Percentiles rank a stretch among this genome's conserved stretches.
These are phyloP conservation scores for Parascotia fuliginaria DNA, from an alignment of 2,888 invertebrate species.

Conservation along the genomic window DNA sequence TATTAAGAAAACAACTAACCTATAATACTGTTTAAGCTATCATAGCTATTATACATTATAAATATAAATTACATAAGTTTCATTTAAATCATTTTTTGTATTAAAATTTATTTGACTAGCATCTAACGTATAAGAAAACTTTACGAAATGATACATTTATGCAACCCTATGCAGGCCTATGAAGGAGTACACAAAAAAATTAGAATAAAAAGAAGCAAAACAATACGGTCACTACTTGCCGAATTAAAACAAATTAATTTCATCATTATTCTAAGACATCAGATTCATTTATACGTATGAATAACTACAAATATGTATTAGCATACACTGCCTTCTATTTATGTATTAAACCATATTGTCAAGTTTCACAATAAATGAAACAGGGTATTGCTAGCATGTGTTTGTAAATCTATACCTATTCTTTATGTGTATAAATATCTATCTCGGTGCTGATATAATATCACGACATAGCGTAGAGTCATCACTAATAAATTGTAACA, in stretches of 20 bases:
- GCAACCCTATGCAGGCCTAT: neutral
- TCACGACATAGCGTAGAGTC: too few species aligned
- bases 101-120: slow-evolving; percentile 81
- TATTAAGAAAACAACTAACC: slow-evolving; percentile 77
- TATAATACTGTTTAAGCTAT: slow-evolving; percentile 82
- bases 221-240: slow-evolving; percentile 24
- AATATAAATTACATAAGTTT: slow-evolving; percentile 62
- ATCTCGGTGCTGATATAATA: too few species aligned
- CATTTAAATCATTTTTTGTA: slow-evolving; percentile 69
- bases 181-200: neutral
- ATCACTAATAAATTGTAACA: too few species aligned
- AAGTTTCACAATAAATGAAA: too few species aligned
- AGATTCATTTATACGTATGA: too few species aligned
- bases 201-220: slow-evolving; percentile 22
- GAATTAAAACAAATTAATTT: neutral
- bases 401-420: too few species aligned
- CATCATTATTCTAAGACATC: too few species aligned
- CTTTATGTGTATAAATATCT: too few species aligned
- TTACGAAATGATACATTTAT: slow-evolving; percentile 23
- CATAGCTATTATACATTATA: slow-evolving; percentile 66
- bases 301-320: too few species aligned
- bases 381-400: too few species aligned
- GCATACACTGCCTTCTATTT: too few species aligned
- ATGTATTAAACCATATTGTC: too few species aligned
- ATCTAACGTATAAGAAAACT: slow-evolving; percentile 65